Base-by-base conservation (phyloP, 2,888 invertebrate genomes). In the Ischnura elegans region DNA sequence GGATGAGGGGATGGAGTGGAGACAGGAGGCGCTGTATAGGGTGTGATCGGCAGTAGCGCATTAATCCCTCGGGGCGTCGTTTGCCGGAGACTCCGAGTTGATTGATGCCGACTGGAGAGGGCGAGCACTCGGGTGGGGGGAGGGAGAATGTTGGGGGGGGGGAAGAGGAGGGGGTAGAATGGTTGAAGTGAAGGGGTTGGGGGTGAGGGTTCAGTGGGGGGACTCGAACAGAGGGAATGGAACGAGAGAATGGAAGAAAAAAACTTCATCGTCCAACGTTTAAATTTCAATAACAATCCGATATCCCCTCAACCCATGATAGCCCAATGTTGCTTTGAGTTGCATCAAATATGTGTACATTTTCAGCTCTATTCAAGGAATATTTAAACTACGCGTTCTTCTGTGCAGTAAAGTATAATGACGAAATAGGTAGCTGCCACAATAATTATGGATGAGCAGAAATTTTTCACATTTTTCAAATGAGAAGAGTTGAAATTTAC, bases 41-140 rank as follows among this genome's bases (percentile, higher is more conserved):
- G 76, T 76, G 90, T 90, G 90, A 90, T 90, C 55, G 61, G 55
- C 61, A 36, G 90, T 66, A 36, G 90, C 90, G 43, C 90, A 90
- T 90, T 90, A 90, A 90, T 90, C 90, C 90, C 90, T 36, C 0
- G 90, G 61, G 90, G 90, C 90, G 90, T 90, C 66, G 90, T 86
- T 86, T 86, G 45, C 86, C 45, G 86, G 45, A 86, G 76, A 76
- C 76, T 76, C 90, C 61, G n/a, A 36, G 55, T 61, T 90, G 90
- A 90, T 90, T 90, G 90, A 90, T 90, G 90, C 90, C 29, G 55
- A 76, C 76, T 76, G 29, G 76, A 76, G 76, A 76, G 76, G 76
- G 76, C 76, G 76, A 21, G 51, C 51, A 13, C 36, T 76, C 55
- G 43, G 90, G 25, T 61, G 42, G 51, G 90, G 61, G 55, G 90